Conservation (phyloP, 1,140 invertebrate genomes). For the Parapsyche elsis region DNA sequence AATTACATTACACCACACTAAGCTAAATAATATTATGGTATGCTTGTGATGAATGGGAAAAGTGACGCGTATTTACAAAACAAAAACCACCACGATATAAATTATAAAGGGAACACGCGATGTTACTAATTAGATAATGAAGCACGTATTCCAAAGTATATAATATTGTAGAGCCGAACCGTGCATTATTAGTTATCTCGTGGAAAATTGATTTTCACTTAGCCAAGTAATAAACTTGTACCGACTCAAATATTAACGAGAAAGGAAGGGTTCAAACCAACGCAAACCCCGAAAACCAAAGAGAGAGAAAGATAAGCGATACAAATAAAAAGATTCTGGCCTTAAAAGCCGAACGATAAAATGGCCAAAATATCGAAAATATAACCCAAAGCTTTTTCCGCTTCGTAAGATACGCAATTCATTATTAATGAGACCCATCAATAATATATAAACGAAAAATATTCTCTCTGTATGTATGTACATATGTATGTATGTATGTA, state of each 20-base stretch:
- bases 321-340: neutral
- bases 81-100: no score
- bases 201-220: conserved; percentile 26
- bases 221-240: neutral
- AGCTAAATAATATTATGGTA: no score
- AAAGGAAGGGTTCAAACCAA: neutral
- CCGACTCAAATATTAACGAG: conserved; percentile 13
- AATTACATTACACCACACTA: no score
- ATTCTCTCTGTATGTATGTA: neutral
- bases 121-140: no score
- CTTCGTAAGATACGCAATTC: neutral
- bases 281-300: neutral
- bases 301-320: neutral
- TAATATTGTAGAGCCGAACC: no score
- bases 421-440: conserved; percentile 1
- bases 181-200: neutral
- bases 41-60: no score
- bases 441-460: neutral
- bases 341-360: neutral
- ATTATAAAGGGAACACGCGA: no score
- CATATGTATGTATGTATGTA: neutral
- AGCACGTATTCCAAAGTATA: no score
- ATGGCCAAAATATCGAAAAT: neutral
- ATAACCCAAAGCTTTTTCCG: neutral
- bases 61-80: no score